Evolutionary conservation across 2,797 vertebrate species (phyloP).

Genomic region (Mormyrus proboscirostris): DNA sequence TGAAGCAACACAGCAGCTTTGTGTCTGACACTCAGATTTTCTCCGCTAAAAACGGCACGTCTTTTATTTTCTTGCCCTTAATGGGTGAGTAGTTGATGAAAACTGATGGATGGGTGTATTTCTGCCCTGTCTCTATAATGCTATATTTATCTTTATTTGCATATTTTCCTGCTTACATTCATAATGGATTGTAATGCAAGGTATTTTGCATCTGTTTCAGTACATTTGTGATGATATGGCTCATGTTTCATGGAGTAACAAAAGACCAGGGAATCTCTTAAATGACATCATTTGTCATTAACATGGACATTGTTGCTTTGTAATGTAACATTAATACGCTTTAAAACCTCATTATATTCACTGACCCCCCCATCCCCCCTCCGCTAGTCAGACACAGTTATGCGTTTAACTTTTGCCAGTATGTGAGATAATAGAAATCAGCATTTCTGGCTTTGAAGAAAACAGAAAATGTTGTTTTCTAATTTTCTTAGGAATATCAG

Average conservation of each 20-base stretch:
- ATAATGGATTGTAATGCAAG: neutral
- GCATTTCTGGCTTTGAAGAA: neutral
- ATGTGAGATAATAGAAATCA: neutral
- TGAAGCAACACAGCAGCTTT: neutral
- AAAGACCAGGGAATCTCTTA: neutral
- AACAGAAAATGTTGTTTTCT: neutral
- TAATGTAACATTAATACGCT: slow-evolving; percentile 3
- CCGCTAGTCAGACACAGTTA: neutral
- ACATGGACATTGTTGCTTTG: neutral
- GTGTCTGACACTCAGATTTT: neutral
- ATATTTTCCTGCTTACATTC: neutral
- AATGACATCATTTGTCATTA: neutral
- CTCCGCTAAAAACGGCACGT: neutral
- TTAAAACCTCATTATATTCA: neutral
- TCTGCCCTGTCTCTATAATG: neutral
- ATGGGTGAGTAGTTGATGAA: neutral
- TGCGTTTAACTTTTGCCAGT: neutral
- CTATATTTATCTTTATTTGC: neutral
- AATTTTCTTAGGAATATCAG: neutral
- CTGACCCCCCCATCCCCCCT: neutral
- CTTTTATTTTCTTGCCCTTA: neutral
- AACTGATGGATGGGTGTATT: neutral
- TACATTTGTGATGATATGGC: neutral
- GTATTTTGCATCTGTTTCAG: slow-evolving; percentile 5
- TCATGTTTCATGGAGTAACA: neutral